Evolutionary conservation across 1,140 invertebrate species (phyloP).

Genomic region (Macrobrachium nipponense): DNA sequence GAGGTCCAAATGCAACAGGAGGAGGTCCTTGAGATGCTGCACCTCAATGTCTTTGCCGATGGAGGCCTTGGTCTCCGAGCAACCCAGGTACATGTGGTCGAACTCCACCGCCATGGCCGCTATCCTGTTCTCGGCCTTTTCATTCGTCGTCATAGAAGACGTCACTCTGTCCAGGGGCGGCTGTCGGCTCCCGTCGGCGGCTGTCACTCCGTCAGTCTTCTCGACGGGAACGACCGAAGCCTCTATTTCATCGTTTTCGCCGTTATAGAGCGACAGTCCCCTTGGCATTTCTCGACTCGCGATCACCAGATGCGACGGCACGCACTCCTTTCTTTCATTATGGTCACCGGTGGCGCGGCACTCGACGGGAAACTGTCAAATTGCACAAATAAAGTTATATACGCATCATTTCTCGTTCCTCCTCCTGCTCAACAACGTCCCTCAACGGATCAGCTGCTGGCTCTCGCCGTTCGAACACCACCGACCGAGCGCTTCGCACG

Average conservation of each 20-base stretch:
- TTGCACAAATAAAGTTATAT: constrained; percentile 23
- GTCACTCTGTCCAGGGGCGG: background rate
- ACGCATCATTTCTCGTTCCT: constrained; percentile 38
- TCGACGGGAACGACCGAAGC: constrained; percentile 15
- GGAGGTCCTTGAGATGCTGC: constrained; percentile 48
- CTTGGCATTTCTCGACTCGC: constrained; percentile 40
- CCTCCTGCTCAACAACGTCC: background rate
- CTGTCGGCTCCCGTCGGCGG: background rate
- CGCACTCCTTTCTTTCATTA: constrained; percentile 39
- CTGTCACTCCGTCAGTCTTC: constrained; percentile 37
- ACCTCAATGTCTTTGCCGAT: constrained; percentile 54
- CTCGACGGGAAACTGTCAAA: background rate
- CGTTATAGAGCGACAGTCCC: constrained; percentile 40
- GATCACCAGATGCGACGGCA: constrained; percentile 1
- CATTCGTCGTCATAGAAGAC: constrained; percentile 32
- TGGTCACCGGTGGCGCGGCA: background rate
- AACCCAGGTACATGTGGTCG: constrained; percentile 55
- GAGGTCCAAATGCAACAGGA: constrained; percentile 46
- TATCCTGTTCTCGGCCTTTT: constrained; percentile 33
- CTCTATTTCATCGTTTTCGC: constrained; percentile 48
- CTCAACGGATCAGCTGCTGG: constrained; percentile 39
- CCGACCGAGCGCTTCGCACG: background rate
- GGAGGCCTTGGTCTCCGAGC: constrained; percentile 52
- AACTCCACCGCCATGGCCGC: constrained; percentile 55
- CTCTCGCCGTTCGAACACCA: background rate